Evolutionary conservation across 1,140 invertebrate species (phyloP), one percentile per base, ranked within the genome.

Genomic region (Sitodiplosis mosellana): DNA sequence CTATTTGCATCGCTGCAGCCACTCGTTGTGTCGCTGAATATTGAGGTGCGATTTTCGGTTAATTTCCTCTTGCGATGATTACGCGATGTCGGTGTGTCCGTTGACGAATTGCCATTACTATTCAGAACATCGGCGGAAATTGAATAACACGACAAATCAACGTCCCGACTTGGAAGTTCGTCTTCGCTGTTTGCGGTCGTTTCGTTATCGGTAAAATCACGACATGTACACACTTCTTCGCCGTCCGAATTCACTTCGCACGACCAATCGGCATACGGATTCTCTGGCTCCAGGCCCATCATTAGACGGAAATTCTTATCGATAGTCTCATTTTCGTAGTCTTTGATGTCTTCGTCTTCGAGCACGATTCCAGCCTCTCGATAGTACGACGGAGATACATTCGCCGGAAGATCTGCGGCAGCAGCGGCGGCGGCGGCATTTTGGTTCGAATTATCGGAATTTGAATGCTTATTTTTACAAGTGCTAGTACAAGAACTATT

Each of bases 151-250:
- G 54, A 55, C 2, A 55, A 20, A 49, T 55, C 54, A 12, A 48
- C 51, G 49, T 55, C 54, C 27, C 50, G 51, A 11, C 45, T 48
- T 34, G 47, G 33, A 14, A 50, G 27, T 22, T 37, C 43, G 38
- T 48, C 48, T 45, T 36, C 33, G 15, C 47, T 48, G 20, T 51
- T 20, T 21, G 43, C 36, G 27, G 42, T 18, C 7, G 27, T 43
- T 21, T 37, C 50, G 7, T 44, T 43, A 33, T 46, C 36, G 27
- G 15, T 3, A 40, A 55, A 54, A 36, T 60, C 60, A 50, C 57
- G 57, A 41, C 62, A 64, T 11, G 62, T 64, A 36, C 62, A 64
- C 22, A 64, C 55, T 45, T 64, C 62, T 48, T 64, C 62, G 36
- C 19, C 17, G 46, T 64, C 62, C 0, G 60, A 64, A n/a, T 53